Evolutionary conservation across 2,797 vertebrate species (phyloP).

Genomic region (Cryptoprocta ferox): DNA sequence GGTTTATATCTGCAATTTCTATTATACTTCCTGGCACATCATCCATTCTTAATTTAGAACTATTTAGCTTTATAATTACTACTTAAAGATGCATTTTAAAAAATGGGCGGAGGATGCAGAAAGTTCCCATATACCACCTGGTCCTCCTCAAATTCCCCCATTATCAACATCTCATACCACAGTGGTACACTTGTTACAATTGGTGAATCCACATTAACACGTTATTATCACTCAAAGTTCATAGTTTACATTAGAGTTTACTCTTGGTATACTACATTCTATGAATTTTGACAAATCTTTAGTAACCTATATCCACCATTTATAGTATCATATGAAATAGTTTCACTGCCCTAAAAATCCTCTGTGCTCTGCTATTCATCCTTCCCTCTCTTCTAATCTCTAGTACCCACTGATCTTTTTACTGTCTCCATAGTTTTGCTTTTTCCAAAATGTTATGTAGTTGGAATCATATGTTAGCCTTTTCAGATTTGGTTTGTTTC

Average conservation of each 20-base stretch:
- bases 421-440: not conserved
- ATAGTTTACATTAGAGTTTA: not conserved
- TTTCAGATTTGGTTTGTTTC: not conserved
- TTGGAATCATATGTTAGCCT: not conserved
- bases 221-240: not conserved
- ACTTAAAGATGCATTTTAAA: not conserved
- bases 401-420: not conserved
- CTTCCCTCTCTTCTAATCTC: not conserved
- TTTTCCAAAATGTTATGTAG: not conserved
- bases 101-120: not conserved
- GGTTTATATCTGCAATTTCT: not conserved
- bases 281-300: not conserved
- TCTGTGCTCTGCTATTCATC: not conserved
- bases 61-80: not conserved
- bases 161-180: not conserved
- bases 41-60: slow-evolving; percentile 16
- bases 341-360: not conserved
- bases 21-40: not conserved
- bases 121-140: not conserved
- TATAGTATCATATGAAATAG: not conserved
- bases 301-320: not conserved
- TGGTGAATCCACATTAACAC: not conserved
- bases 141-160: not conserved
- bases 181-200: not conserved
- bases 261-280: not conserved